Evolutionary conservation across 2,113 vertebrate genomes (phyloP).

Genomic region (Clarias batrachus): DNA sequence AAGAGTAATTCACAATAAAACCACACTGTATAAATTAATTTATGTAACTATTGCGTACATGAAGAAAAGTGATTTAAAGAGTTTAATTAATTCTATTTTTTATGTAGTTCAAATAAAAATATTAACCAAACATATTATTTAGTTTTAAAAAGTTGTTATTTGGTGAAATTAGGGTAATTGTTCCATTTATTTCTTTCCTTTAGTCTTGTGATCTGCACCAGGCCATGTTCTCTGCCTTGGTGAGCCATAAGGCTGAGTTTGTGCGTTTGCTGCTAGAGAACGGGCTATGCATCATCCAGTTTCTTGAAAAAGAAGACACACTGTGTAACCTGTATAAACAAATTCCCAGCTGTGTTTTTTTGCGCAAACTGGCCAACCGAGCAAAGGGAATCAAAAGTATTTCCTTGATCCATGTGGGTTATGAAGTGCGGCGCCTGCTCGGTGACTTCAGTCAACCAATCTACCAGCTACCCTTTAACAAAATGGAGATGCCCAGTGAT

Average conservation of each 20-base stretch:
- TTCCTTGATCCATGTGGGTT: constrained; percentile 78
- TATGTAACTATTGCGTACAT: background rate
- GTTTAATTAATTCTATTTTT: background rate
- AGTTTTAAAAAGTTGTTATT: background rate
- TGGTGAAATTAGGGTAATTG: background rate
- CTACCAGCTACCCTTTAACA: constrained; percentile 64
- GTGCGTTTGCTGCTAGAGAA: constrained; percentile 90
- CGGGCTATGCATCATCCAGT: constrained; percentile 81
- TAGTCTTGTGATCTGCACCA: constrained; percentile 87
- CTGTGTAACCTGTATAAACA: constrained; percentile 81
- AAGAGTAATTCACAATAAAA: background rate
- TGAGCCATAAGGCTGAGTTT: constrained; percentile 87
- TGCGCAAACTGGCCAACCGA: constrained; percentile 79
- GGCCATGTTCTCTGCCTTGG: constrained; percentile 85
- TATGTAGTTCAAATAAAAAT: background rate
- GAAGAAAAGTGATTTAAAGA: background rate
- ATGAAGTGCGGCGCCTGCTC: constrained; percentile 82
- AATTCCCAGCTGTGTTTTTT: constrained; percentile 80
- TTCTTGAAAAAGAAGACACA: constrained; percentile 75
- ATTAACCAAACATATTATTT: background rate
- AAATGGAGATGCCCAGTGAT: background rate
- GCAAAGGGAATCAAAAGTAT: constrained; percentile 63
- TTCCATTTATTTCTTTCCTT: background rate
- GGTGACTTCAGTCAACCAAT: constrained; percentile 82
- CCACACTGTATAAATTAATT: background rate